Evolutionary conservation across 2,797 vertebrate genomes (phyloP), one percentile per base, ranked within the genome.

Genomic region (Eulemur coronatus): DNA sequence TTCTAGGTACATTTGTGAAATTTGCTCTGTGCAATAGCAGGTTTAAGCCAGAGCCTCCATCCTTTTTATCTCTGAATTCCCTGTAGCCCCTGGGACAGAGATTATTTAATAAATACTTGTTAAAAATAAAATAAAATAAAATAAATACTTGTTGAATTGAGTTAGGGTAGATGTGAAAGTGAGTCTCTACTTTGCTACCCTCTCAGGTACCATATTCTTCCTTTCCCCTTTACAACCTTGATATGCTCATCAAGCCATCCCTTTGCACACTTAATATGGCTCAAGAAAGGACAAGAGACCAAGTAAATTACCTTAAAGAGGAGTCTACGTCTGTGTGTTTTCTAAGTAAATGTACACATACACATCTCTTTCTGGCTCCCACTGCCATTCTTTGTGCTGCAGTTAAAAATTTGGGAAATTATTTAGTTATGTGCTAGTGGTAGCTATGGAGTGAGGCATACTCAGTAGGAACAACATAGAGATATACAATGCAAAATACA

Each of bases 401-500:
- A n/a, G 35, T 73, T 90, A 84, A 95, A 88, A 96, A 69, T 70
- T 86, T 73, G 24, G 43, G 63, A 65, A n/a, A 57, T 85, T 76
- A 30, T 79, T 93, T 95, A 82, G 12, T 10, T 76, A 30, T n/a
- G 61, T 22, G 30, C 24, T 86, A 78, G 50, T 48, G 33, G 14
- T 91, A 59, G 14, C 55, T 92, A 4, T 67, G 65, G 48, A 81
- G 38, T 55, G 85, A 85, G 57, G n/a, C 18, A 75, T 63, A 70
- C 30, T 81, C 5, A 46, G 10, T 87, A 84, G 85, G 48, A 70
- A 88, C 67, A 84, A 35, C 81, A 80, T 73, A 67, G 35, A 22
- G 43, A 7, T 89, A 63, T 43, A 76, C 52, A 91, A 48, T 46
- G 92, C 43, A 95, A 73, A 76, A 80, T 89, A 89, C 65, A 86